Conservation (phyloP, 2,888 invertebrate genomes). For the Sminthurinus aureus region DNA sequence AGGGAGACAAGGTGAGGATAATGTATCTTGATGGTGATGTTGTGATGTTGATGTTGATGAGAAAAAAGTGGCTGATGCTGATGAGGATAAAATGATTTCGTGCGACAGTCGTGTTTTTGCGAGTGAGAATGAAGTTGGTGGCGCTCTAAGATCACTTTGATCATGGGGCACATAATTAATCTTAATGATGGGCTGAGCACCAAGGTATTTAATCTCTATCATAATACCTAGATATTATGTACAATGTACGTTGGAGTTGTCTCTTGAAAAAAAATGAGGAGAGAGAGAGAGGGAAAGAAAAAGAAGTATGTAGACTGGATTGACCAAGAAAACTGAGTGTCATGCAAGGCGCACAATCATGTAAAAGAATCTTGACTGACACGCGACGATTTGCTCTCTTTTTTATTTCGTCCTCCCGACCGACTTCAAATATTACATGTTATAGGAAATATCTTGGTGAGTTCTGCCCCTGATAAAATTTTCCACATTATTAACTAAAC, state of each 20-base stretch:
- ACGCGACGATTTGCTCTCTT: conserved; percentile 29
- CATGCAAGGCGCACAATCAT: conserved; percentile 16
- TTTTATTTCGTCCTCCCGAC: not conserved
- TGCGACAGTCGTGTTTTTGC: not conserved
- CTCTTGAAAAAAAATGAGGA: not conserved
- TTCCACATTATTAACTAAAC: not conserved
- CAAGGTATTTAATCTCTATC: conserved; percentile 25
- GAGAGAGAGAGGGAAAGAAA: conserved; percentile 7
- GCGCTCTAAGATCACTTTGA: not conserved
- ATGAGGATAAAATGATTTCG: not conserved
- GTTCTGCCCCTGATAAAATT: not conserved
- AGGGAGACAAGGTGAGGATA: not conserved
- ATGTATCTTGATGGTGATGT: not conserved
- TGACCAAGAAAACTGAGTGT: not conserved
- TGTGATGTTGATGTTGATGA: not conserved
- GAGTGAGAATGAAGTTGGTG: not conserved
- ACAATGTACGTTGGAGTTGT: not conserved
- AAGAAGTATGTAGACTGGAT: not conserved
- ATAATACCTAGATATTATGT: not conserved
- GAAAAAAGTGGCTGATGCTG: not conserved
- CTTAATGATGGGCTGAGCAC: conserved; percentile 28
- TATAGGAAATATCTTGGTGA: not conserved
- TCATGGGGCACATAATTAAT: conserved; percentile 27
- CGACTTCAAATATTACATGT: not conserved
- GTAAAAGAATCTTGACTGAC: conserved; percentile 23